Evolutionary conservation across 2,113 vertebrate species (phyloP), one percentile per base, ranked within the genome.

Genomic region (Natator depressus): DNA sequence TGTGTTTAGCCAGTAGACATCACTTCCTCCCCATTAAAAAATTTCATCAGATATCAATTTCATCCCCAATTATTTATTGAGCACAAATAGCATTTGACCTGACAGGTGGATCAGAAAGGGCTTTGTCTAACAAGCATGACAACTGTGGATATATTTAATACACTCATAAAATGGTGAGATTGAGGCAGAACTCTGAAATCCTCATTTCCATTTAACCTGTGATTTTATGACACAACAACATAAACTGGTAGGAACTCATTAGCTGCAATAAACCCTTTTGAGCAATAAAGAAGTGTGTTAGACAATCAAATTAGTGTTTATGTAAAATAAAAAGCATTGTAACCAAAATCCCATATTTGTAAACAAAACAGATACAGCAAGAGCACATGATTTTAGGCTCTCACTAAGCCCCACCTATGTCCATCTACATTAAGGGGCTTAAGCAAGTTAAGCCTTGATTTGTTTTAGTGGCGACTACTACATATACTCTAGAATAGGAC

Each of bases 221-320:
- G 57, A 89, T 84, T 94, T 97, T 94, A 95, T 86, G 78, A 95
- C 82, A 95, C 96, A 96, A 95, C 95, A 96, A 96, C 85, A 85
- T 95, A 91, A 94, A 96, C 91, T 93, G 96, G 96, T 95, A 82
- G 95, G 95, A 93, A 91, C 95, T 95, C 90, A 96, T 95, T 97
- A 95, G 93, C 83, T 53, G 72, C 22, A 95, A 96, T 82, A 96
- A 92, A 83, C 72, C 38, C 90, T 89, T 78, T 87, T 82, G 2
- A 95, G 94, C 93, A 95, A 83, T 93, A 92, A 96, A 95, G 25
- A 65, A 35, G 95, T 35, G 46, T 82, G 96, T 90, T 55, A 80
- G 82, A 94, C 92, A 92, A 57, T 94, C 93, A 91, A 96, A 96
- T 93, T 91, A 80, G 88, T n/a, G 76, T 84, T 95, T 82, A 85